A percentile compares a stretch with the other conserved stretches of the same genome.
phyloP scores from a whole-genome alignment of 2,888 invertebrate species.

The Norana najaformis region DNA sequence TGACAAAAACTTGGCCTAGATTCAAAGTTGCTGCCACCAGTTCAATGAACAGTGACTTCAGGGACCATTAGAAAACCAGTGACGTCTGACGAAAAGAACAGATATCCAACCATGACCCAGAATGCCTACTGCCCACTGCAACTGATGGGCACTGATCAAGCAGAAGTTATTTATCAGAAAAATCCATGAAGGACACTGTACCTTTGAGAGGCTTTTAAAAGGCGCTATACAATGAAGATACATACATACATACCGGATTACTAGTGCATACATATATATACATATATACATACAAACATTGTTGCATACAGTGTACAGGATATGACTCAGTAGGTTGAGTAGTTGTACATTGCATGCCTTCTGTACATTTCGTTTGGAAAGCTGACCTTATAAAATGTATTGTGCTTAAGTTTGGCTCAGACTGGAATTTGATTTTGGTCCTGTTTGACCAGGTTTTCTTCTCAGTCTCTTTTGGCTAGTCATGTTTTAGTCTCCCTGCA shows the following conservation, averaged over 20 bases:
- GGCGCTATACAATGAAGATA: neutral
- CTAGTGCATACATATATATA: neutral
- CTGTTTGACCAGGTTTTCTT: no score
- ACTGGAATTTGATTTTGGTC: no score
- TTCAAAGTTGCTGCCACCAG: neutral
- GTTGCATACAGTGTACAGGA: neutral
- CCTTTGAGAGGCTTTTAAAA: neutral
- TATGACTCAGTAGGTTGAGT: no score
- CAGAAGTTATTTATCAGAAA: neutral
- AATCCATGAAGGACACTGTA: neutral
- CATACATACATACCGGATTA: neutral
- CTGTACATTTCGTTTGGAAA: no score
- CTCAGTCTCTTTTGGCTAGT: no score
- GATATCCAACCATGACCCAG: neutral
- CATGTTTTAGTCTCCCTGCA: no score
- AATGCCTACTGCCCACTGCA: neutral
- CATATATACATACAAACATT: neutral
- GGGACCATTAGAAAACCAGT: neutral
- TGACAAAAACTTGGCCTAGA: neutral
- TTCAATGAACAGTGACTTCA: constrained; percentile 17
- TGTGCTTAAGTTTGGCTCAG: no score
- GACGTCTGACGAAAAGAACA: constrained; percentile 23
- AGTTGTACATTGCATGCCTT: no score
- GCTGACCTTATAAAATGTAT: no score
- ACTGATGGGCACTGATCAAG: neutral